Base-by-base conservation (phyloP, 2,113 vertebrate genomes). In the Brachirus orientalis region DNA sequence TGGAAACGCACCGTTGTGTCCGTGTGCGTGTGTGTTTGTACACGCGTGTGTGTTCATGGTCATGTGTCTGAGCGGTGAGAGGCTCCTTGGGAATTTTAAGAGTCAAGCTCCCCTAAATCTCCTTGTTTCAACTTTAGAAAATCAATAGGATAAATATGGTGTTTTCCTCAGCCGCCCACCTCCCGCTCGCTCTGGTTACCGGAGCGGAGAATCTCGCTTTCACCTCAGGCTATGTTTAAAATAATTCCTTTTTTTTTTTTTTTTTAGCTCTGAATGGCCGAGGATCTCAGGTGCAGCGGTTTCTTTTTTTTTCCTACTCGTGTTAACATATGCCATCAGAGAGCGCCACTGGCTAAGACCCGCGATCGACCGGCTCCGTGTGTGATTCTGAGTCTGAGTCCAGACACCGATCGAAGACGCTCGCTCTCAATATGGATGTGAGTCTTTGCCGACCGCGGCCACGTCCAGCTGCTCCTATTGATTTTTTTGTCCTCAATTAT, bases 191-290 rank as follows among this genome's bases (percentile, higher is more conserved):
- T 75, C 75, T 54, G 84, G 75, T 87, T 87, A 89, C 63, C 57
- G 60, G 84, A 91, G 90, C 88, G 64, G 69, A 88, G 89, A 89
- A 90, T 90, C 87, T 89, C 74, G 64, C 86, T 88, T 63, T 87
- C 79, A 92, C 92, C 92, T 92, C 91, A 63, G 93, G 92, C 91
- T 89, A 92, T 93, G 82, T 90, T 93, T 93, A 93, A 93, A 89
- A 91, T 91, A 92, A 92, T 92, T 87, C 85, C 67, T 80, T 51
- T n/a, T n/a, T 16, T 45, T 16, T 75, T 66, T 76, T 80, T 80
- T 79, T 84, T 79, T 62, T 38, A 75, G 79, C 82, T 84, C 72
- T 89, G 86, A 92, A 91, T 87, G 83, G 86, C 58, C 69, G 36
- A 69, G 79, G 87, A 91, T 90, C 90, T 88, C 89, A 89, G 87